Conservation (phyloP, 2,888 invertebrate genomes). For the Lepidocyrtinus sp. region DNA sequence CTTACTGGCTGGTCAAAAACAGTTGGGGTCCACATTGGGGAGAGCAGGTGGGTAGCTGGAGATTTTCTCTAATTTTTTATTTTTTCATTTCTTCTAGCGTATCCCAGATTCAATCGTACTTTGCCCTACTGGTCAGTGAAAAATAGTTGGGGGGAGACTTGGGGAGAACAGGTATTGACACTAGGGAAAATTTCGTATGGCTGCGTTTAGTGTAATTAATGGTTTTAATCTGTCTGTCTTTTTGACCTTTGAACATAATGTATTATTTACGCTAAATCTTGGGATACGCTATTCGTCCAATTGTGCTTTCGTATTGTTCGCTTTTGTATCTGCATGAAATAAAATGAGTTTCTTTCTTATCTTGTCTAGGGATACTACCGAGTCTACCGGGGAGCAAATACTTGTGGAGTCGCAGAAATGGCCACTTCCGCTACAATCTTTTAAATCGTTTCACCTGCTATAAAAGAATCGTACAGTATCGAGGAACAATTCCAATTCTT, state of each 20-base stretch:
- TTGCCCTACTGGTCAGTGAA: constrained; percentile 94
- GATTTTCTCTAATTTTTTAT: constrained; percentile 33
- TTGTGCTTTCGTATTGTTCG: too few relatives aligned
- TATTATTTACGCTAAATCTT: too few relatives aligned
- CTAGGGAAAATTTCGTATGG: too few relatives aligned
- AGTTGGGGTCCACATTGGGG: constrained; percentile 75
- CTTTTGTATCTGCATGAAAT: too few relatives aligned
- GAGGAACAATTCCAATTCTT: too few relatives aligned
- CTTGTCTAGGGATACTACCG: constrained; percentile 87
- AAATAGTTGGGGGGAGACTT: constrained; percentile 92
- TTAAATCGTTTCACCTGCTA: too few relatives aligned
- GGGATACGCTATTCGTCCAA: too few relatives aligned
- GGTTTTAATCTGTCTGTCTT: too few relatives aligned
- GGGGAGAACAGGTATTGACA: constrained; percentile 87
- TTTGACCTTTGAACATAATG: too few relatives aligned
- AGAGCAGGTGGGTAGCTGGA: constrained; percentile 73
- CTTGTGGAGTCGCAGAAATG: constrained; percentile 94
- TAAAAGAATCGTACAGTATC: too few relatives aligned
- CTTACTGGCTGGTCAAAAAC: constrained; percentile 76
- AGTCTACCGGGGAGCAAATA: constrained; percentile 94
- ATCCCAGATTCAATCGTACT: constrained; percentile 84
- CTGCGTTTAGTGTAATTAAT: too few relatives aligned
- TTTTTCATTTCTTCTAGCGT: constrained; percentile 78
- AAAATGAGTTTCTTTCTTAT: too few relatives aligned
- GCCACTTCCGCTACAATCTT: constrained; percentile 85